A percentile compares a stretch with the other conserved stretches of the same genome.
These are phyloP conservation scores for Marisa cornuarietis DNA, from an alignment of 1,140 invertebrate species.

Conservation along the genomic window DNA sequence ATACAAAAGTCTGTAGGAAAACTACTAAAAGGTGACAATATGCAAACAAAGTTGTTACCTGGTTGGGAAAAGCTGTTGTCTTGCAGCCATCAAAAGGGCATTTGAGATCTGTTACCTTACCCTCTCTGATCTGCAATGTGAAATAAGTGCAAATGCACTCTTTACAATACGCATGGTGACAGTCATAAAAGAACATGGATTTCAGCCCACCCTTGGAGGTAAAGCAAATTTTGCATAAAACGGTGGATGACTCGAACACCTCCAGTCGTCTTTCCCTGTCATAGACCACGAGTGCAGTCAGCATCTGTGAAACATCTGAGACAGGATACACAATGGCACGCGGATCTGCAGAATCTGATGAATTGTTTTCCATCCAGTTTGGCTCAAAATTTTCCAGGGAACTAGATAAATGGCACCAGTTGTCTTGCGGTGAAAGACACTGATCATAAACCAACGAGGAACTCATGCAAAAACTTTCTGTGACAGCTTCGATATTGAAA, in stretches of 20 bases:
- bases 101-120: conserved; percentile 70
- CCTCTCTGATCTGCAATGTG: conserved; percentile 73
- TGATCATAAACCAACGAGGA: no score
- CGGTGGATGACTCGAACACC: conserved; percentile 55
- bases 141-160: conserved; percentile 73
- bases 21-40: no score
- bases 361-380: neutral
- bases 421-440: no score
- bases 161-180: conserved; percentile 74
- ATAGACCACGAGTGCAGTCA: conserved; percentile 57
- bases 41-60: conserved; percentile 63
- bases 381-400: no score
- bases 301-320: conserved; percentile 27
- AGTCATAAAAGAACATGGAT: conserved; percentile 71
- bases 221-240: conserved; percentile 68
- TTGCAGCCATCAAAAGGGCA: conserved; percentile 74
- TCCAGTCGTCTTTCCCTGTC: conserved; percentile 47
- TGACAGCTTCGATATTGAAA: conserved; percentile 3
- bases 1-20: no score
- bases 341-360: conserved; percentile 6
- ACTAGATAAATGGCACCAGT: no score
- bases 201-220: conserved; percentile 69
- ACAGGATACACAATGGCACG: no score
- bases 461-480: no score
- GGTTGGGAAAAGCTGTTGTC: conserved; percentile 69